A percentile compares a stretch with the other conserved stretches of the same genome.
These are phyloP conservation scores for Nothobranchius kuhntae DNA, from an alignment of 2,113 vertebrate species.

Conservation along the genomic window DNA sequence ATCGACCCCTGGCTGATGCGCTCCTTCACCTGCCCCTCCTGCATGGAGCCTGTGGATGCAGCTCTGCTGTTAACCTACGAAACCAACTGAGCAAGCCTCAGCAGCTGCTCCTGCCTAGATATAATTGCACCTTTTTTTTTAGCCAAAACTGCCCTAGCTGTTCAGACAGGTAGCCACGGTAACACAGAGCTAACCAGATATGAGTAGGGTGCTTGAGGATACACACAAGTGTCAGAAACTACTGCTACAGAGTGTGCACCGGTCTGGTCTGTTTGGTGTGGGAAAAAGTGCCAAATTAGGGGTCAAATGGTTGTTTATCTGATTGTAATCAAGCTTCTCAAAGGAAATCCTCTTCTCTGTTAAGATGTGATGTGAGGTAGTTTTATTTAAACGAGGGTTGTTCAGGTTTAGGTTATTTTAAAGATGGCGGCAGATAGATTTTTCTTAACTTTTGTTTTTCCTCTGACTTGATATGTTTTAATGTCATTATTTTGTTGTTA, in stretches of 20 bases:
- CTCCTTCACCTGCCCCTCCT: slow-evolving; percentile 98
- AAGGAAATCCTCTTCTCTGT: slow-evolving; percentile 23
- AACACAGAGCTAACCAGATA: slow-evolving; percentile 23
- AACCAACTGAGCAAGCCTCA: slow-evolving; percentile 85
- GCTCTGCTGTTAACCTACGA: slow-evolving; percentile 95
- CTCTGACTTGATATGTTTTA: slow-evolving; percentile 18
- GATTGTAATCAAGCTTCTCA: slow-evolving; percentile 8
- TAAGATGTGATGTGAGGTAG: slow-evolving; percentile 31
- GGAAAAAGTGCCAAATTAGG: slow-evolving; percentile 48
- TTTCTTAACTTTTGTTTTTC: neutral
- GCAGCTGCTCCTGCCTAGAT: slow-evolving; percentile 40
- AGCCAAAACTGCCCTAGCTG: slow-evolving; percentile 38
- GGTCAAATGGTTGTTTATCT: slow-evolving; percentile 1
- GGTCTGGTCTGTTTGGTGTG: slow-evolving; percentile 15
- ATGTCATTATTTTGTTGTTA: neutral
- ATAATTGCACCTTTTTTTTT: slow-evolving; percentile 31
- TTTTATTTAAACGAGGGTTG: slow-evolving; percentile 3
- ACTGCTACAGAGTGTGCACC: slow-evolving; percentile 10
- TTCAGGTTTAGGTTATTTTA: neutral
- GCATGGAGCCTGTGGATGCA: slow-evolving; percentile 98
- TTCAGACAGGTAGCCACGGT: slow-evolving; percentile 30
- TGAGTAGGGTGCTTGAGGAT: slow-evolving; percentile 16
- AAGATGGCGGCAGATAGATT: too few relatives aligned
- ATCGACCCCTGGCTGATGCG: slow-evolving; percentile 99
- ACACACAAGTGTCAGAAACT: slow-evolving; percentile 12